Base-by-base conservation (phyloP, 2,888 invertebrate species). In the Scaptomyza flava region DNA sequence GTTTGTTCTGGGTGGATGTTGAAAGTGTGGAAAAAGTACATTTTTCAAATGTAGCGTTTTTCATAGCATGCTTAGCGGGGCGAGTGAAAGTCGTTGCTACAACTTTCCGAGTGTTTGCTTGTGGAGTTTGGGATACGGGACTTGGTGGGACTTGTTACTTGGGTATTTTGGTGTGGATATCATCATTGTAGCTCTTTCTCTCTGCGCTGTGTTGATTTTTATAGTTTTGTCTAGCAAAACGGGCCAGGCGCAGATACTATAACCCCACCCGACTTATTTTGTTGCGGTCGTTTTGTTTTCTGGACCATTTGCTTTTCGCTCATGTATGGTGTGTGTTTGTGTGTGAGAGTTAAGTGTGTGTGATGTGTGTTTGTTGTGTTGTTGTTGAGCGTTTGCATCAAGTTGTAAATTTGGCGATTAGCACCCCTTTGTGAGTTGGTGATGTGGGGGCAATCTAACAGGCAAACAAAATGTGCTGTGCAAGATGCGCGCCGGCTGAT, bases 371-470 rank as follows among this genome's bases (percentile, higher is more conserved):
- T 33, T 53, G 53, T 54, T 50, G 36, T 62, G 53, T 58, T 73
- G 73, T 69, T 38, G 38, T 48, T 34, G 50, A 62, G 65, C 58
- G 59, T 70, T 75, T 60, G 87, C 87, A 90, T 88, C 89, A 79
- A 81, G 90, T 89, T 89, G 88, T 88, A 90, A 90, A 90, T 90
- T 90, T 87, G 86, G 83, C 89, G 88, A 90, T 90, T 89, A 90
- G 88, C 89, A 90, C 88, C 88, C 90, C 83, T 89, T 81, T 79
- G 72, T 72, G 81, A 65, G 78, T 79, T 78, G 69, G 56, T 63
- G 59, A 65, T 79, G 69, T 71, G 62, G 60, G 74, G 74, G 58
- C 65, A 64, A 74, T 81, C 82, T 82, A 85, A 81, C 78, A 66
- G 83, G 48, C 77, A 69, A 72, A 74, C 60, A 11, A 50, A 50